Percentiles rank a stretch among this genome's conserved stretches.
Conservation (phyloP, 2,888 invertebrate genomes). For the Meta bourneti region DNA sequence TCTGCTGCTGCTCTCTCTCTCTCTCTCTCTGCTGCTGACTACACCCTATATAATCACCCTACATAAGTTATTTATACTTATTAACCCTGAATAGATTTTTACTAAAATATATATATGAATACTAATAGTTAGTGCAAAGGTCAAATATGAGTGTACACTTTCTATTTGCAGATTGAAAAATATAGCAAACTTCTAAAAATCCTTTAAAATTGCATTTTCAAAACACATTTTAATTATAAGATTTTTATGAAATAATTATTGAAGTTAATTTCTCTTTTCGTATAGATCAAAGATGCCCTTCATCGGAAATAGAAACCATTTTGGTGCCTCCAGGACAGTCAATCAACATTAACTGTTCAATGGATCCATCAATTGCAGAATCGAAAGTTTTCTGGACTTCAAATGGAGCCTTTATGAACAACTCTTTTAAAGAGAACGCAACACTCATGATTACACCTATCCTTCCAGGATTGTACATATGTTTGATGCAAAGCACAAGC, state of each 20-base stretch:
- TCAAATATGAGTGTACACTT: no score
- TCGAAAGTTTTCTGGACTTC: conserved; percentile 36
- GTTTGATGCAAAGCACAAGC: conserved; percentile 39
- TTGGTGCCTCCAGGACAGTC: conserved; percentile 28
- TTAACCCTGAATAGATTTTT: no score
- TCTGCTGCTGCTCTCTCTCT: no score
- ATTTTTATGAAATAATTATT: conserved; percentile 10
- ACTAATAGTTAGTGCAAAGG: no score
- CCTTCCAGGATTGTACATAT: conserved; percentile 57
- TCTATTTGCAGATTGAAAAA: no score
- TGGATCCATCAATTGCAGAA: neutral
- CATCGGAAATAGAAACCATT: conserved; percentile 45
- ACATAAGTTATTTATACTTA: no score
- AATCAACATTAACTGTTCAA: conserved; percentile 45
- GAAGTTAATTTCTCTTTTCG: neutral
- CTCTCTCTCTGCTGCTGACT: no score
- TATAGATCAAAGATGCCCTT: conserved; percentile 44
- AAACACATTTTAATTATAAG: neutral
- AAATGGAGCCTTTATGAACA: conserved; percentile 36
- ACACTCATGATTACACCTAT: conserved; percentile 27
- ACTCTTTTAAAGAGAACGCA: neutral
- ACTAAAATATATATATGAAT: no score
- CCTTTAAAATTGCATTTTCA: neutral
- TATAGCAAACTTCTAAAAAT: no score
- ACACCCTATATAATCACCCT: no score